Evolutionary conservation across 2,797 vertebrate genomes (phyloP).

Genomic region (Chaetodon trifasciatus): DNA sequence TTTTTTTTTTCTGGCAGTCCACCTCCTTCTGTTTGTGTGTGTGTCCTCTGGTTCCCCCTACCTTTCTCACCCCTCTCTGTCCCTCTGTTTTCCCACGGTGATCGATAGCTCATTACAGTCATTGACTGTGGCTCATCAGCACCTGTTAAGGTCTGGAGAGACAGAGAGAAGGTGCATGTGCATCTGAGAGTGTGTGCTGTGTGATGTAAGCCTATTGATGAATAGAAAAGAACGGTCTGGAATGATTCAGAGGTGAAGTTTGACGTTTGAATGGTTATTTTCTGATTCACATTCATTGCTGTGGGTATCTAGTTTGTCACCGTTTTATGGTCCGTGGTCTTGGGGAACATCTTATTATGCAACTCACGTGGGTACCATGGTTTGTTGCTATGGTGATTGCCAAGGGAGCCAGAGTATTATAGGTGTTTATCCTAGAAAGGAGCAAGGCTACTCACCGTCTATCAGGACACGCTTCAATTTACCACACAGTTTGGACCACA

Average conservation of each 20-base stretch:
- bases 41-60: conserved; percentile 79
- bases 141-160: conserved; percentile 83
- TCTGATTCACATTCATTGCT: conserved; percentile 62
- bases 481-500: conserved; percentile 76
- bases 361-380: conserved; percentile 84
- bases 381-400: conserved; percentile 87
- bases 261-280: conserved; percentile 67
- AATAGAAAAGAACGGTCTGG: conserved; percentile 51
- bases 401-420: conserved; percentile 84
- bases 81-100: conserved; percentile 86
- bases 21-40: conserved; percentile 58
- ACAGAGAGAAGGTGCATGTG: conserved; percentile 69
- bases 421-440: conserved; percentile 85
- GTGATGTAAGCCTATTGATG: conserved; percentile 62
- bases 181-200: conserved; percentile 35
- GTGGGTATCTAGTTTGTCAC: conserved; percentile 67
- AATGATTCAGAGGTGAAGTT: conserved; percentile 57
- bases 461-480: conserved; percentile 77
- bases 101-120: conserved; percentile 88
- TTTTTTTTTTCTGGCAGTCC: conserved; percentile 60
- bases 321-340: conserved; percentile 75
- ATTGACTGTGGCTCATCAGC: conserved; percentile 87
- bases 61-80: conserved; percentile 80
- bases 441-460: conserved; percentile 76
- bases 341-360: conserved; percentile 84